Evolutionary conservation across 2,888 invertebrate species (phyloP), one percentile per base, ranked within the genome.

Genomic region (Agelastica alni): DNA sequence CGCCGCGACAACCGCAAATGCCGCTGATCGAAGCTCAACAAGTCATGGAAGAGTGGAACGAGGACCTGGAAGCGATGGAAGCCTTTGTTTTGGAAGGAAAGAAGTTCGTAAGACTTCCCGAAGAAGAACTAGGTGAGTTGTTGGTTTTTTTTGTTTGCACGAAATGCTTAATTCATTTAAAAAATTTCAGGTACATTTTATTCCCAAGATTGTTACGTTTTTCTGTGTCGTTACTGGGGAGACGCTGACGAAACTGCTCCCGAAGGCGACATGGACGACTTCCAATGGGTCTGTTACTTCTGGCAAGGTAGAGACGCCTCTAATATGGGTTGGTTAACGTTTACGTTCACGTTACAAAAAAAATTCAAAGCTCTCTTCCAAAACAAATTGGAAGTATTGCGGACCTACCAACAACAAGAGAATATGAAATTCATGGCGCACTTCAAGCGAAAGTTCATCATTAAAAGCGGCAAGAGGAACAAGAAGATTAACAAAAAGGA

Each of bases 281-380:
- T 88, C 70, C 92, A 93, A 71, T 96, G 96, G 79, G 93, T 96
- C 41, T 97, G 98, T n/a, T 99, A 99, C 79, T 99, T 99, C 81
- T 99, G 99, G 99, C 99, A 99, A 79, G 98, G 98, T 0, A 82
- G 92, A 45, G 91, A 95, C 71, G 98, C 98, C 2, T 89, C 91
- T 58, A 98, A 99, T 78, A 99, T 99, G 97, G 99, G 98, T 53
- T 99, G 98, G 97, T 82, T 99, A 0, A 98, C 96, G 0, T 99
- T 99, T 78, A 98, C 98, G 0, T 99, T 99, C 79, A 96, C 94
- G 68, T 80, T 93, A 64, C 91, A 92, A 75, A 94, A 93, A 76
- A 94, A 92, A 75, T 95, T 96, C 75, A 92, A 93, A 73, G 81
- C 87, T 0, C 80, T 93, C 65, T 95, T 95, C 69, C 88, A 89